Evolutionary conservation across 2,888 invertebrate genomes (phyloP).

Genomic region (Pinctada fucata): DNA sequence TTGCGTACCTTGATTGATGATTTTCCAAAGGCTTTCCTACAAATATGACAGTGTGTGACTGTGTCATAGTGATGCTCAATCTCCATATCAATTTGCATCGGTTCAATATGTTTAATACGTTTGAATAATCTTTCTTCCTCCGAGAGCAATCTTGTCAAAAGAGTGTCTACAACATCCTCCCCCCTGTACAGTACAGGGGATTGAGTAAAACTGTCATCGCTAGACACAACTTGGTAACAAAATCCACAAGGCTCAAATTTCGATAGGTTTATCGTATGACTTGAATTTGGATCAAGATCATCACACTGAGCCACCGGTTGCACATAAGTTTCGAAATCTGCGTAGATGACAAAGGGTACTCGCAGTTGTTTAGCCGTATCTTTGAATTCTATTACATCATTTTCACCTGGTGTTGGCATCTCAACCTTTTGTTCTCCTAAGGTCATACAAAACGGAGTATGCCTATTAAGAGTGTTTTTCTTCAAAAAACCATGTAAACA

Average conservation of each 20-base stretch:
- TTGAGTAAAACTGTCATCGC: conserved; percentile 32
- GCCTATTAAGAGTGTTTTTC: conserved; percentile 12
- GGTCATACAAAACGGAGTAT: conserved; percentile 26
- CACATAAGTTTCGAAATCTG: conserved; percentile 39
- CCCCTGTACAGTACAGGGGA: background rate
- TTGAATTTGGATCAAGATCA: background rate
- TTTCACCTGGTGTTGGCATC: conserved; percentile 3
- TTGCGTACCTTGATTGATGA: background rate
- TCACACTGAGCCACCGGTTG: background rate
- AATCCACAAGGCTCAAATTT: background rate
- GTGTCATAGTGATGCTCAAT: no score
- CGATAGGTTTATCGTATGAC: background rate
- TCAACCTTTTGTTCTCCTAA: background rate
- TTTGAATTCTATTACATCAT: conserved; percentile 36
- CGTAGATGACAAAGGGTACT: conserved; percentile 31
- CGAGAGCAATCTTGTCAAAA: no score
- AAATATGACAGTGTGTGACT: conserved; percentile 21
- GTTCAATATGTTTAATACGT: no score
- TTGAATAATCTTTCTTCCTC: no score
- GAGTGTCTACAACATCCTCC: no score
- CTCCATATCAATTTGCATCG: no score
- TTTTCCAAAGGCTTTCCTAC: conserved; percentile 17
- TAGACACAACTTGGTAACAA: conserved; percentile 35
- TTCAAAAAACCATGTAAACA: conserved; percentile 22
- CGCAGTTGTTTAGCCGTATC: conserved; percentile 37